Evolutionary conservation across 2,888 invertebrate genomes (phyloP).

Genomic region (Blastobasis lacticolella): DNA sequence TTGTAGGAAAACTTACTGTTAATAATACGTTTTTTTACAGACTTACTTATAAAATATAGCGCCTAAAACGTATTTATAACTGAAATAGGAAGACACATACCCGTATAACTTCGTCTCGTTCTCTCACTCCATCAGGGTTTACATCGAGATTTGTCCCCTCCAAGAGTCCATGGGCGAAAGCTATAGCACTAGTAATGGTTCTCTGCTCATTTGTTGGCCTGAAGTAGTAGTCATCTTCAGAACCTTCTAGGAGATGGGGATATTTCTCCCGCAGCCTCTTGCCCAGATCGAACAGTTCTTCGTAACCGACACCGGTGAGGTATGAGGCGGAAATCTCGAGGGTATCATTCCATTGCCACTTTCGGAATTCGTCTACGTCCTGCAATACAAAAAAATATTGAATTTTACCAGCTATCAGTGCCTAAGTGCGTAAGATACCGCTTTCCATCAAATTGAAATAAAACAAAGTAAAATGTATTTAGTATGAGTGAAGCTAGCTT

Average conservation of each 20-base stretch:
- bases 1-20: too few species aligned
- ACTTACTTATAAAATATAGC: too few species aligned
- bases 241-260: conserved; percentile 54
- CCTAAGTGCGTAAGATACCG: too few species aligned
- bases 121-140: conserved; percentile 28
- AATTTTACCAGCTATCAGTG: too few species aligned
- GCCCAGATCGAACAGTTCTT: conserved; percentile 79
- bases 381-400: conserved; percentile 21
- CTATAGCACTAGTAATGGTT: conserved; percentile 74
- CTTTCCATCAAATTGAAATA: too few species aligned
- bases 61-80: too few species aligned
- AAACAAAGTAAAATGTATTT: too few species aligned
- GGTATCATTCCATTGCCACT: conserved; percentile 79
- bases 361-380: conserved; percentile 78
- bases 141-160: conserved; percentile 33
- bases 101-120: conserved; percentile 43
- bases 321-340: conserved; percentile 70
- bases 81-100: conserved; percentile 26
- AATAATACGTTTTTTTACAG: too few species aligned
- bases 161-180: conserved; percentile 74
- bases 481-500: too few species aligned
- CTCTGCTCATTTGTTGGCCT: conserved; percentile 75
- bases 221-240: conserved; percentile 70
- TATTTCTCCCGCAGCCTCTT: conserved; percentile 41
- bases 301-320: conserved; percentile 74